phyloP scores from a whole-genome alignment of 2,113 vertebrate species.

The Muscicapa adusta region DNA sequence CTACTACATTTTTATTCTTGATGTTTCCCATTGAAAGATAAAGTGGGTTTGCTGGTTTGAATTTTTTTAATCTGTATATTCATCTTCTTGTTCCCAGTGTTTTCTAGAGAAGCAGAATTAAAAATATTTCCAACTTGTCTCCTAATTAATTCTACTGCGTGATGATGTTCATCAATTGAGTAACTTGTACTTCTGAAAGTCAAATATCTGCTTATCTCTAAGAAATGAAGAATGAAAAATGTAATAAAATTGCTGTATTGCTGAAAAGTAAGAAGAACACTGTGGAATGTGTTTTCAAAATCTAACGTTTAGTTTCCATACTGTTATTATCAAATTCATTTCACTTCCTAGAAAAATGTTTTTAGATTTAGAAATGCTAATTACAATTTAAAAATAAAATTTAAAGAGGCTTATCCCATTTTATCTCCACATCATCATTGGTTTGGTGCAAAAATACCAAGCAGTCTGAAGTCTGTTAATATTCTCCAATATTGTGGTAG shows the following conservation, averaged over 20 bases:
- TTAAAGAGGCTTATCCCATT: not conserved
- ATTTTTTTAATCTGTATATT: not conserved
- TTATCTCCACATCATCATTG: not conserved
- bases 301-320: not conserved
- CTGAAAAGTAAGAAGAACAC: not conserved
- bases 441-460: not conserved
- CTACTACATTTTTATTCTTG: not conserved
- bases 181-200: not conserved
- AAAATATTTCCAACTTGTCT: not conserved
- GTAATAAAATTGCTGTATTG: not conserved
- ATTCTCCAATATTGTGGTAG: not conserved
- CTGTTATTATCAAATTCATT: not conserved
- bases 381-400: not conserved
- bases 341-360: not conserved
- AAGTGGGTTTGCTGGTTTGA: fast-evolving
- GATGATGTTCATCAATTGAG: not conserved
- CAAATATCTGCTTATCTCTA: not conserved
- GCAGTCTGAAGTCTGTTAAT: not conserved
- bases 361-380: not conserved
- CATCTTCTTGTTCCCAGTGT: not conserved
- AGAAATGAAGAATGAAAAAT: not conserved
- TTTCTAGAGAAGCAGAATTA: not conserved
- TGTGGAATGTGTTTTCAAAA: not conserved
- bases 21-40: not conserved
- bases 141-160: not conserved